These are phyloP conservation scores for Eupeodes latifasciatus DNA, from an alignment of 2,888 invertebrate species.

Conservation along the genomic window DNA sequence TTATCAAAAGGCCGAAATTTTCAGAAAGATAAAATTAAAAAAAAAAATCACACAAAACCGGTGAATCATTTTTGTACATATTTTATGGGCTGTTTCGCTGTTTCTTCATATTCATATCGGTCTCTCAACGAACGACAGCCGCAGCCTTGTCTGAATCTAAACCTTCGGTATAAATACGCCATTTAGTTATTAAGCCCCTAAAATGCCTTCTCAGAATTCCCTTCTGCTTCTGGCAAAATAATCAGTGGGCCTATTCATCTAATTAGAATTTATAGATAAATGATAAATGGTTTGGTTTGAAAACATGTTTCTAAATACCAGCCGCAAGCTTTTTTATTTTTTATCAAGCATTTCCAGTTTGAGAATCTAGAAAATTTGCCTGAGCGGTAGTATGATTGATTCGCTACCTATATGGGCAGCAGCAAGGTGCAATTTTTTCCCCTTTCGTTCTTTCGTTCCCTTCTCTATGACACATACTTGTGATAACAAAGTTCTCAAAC, in stretches of 20 bases:
- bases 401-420: conserved; percentile 44
- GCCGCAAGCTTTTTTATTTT: not conserved
- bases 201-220: conserved; percentile 38
- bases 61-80: conserved; percentile 64
- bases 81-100: conserved; percentile 41
- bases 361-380: conserved; percentile 24
- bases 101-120: conserved; percentile 54
- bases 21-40: not conserved
- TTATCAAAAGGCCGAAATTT: conserved; percentile 30
- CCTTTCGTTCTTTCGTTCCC: conserved; percentile 11
- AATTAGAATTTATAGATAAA: conserved; percentile 40
- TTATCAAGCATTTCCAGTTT: not conserved
- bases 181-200: conserved; percentile 35
- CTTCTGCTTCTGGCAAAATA: conserved; percentile 20
- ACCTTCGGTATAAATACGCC: conserved; percentile 39
- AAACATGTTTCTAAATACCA: conserved; percentile 24
- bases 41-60: conserved; percentile 52
- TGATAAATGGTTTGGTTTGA: conserved; percentile 26
- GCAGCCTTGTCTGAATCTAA: conserved; percentile 33
- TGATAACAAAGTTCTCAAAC: conserved; percentile 70
- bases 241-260: conserved; percentile 39
- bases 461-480: conserved; percentile 39
- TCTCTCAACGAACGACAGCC: conserved; percentile 17
- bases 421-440: conserved; percentile 50
- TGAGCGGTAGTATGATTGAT: conserved; percentile 27